A percentile compares a stretch with the other conserved stretches of the same genome.
These are phyloP conservation scores for Recurvirostra avosetta DNA, from an alignment of 2,113 vertebrate species.

Conservation along the genomic window DNA sequence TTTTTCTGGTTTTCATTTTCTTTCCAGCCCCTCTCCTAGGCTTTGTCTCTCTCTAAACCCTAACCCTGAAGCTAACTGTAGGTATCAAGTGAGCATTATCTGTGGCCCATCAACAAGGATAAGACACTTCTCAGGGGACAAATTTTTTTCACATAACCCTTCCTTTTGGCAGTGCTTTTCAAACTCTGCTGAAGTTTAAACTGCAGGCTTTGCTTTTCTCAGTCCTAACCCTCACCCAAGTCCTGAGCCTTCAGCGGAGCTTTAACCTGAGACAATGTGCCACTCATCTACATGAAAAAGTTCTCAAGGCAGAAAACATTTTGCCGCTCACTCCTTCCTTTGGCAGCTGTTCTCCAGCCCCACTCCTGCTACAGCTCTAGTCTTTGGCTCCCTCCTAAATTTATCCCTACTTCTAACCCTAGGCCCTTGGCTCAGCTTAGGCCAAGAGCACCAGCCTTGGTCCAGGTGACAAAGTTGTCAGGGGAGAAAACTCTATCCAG, in stretches of 20 bases:
- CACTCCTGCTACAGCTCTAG: background rate
- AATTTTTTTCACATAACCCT: background rate
- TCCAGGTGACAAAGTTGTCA: background rate
- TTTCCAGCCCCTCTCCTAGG: background rate
- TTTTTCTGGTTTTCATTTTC: background rate
- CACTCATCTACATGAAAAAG: background rate
- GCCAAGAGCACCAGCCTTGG: background rate
- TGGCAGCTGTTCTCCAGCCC: background rate
- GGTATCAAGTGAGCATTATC: background rate
- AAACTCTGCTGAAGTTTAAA: background rate
- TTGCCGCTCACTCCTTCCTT: background rate
- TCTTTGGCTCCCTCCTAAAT: background rate
- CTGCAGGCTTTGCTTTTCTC: background rate
- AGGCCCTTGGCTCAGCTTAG: rapidly evolving
- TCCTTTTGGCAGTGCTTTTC: background rate
- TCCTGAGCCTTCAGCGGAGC: background rate
- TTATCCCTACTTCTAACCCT: background rate
- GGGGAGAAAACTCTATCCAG: background rate
- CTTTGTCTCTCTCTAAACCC: background rate
- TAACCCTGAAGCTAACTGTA: background rate
- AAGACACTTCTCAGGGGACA: background rate
- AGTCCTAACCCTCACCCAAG: background rate
- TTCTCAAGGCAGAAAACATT: background rate
- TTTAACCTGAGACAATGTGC: background rate
- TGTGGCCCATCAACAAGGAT: background rate